These are phyloP conservation scores for Siniperca scherzeri DNA, from an alignment of 2,797 vertebrate species.

Conservation along the genomic window DNA sequence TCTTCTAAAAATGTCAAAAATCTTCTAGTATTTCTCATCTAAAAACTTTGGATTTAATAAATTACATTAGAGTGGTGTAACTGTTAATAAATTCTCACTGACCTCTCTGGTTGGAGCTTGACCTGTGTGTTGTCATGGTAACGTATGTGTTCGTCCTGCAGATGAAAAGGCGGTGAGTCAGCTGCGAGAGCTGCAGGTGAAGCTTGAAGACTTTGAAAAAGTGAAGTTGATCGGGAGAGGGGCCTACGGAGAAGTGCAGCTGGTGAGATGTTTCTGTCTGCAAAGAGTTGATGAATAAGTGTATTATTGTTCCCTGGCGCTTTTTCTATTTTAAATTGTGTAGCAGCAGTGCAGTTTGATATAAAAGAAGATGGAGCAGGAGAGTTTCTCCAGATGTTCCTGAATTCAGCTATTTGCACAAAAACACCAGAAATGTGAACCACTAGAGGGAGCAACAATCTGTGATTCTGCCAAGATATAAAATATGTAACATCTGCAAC, in stretches of 20 bases:
- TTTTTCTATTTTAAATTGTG: neutral
- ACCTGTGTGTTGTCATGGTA: constrained; percentile 26
- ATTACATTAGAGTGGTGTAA: neutral
- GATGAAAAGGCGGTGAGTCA: constrained; percentile 94
- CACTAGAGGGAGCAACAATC: constrained; percentile 70
- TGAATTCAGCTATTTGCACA: neutral
- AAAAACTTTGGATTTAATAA: neutral
- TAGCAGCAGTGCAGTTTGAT: neutral
- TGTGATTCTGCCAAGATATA: constrained; percentile 14
- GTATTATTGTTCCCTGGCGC: neutral
- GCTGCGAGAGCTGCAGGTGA: constrained; percentile 94
- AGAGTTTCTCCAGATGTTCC: neutral
- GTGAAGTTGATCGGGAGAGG: constrained; percentile 98
- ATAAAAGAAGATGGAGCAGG: neutral
- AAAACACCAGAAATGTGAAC: constrained; percentile 9
- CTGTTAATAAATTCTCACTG: neutral
- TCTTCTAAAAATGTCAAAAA: neutral
- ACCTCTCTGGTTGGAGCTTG: neutral
- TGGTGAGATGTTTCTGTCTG: constrained; percentile 88
- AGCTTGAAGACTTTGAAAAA: constrained; percentile 95
- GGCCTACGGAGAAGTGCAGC: constrained; percentile 96
- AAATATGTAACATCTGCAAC: constrained; percentile 1
- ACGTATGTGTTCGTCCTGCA: constrained; percentile 61
- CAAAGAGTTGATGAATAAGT: neutral
- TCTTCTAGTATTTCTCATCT: neutral